phyloP scores from a whole-genome alignment of 2,888 invertebrate species.

The Cephus nigrinus region DNA sequence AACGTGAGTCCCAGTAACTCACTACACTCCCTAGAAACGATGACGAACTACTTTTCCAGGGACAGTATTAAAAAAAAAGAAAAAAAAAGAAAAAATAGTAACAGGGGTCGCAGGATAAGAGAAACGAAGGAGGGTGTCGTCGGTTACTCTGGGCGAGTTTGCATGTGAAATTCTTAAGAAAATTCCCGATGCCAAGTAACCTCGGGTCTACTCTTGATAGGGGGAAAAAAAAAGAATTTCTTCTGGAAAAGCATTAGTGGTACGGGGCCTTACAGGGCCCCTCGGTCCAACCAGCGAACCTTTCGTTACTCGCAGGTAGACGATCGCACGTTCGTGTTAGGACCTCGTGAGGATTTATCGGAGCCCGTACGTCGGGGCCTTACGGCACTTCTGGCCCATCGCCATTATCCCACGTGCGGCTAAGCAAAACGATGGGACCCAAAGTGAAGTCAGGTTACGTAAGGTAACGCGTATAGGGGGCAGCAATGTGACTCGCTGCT shows the following conservation, averaged over 20 bases:
- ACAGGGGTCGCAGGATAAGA: neutral
- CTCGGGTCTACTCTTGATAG: neutral
- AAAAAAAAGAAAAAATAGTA: neutral
- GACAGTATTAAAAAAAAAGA: neutral
- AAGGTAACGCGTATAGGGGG: neutral
- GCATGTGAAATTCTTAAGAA: neutral
- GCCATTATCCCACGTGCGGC: neutral
- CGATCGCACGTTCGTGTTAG: neutral
- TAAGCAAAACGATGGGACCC: neutral
- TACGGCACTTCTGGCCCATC: neutral
- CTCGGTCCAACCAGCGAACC: neutral
- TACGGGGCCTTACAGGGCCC: neutral
- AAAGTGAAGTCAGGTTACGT: neutral
- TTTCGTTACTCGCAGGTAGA: neutral
- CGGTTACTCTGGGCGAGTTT: neutral
- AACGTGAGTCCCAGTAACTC: neutral
- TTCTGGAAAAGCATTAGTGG: conserved; percentile 11
- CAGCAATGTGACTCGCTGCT: neutral
- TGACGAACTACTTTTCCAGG: neutral
- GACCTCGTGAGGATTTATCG: neutral
- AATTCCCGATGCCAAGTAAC: neutral
- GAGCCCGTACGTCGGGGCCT: neutral
- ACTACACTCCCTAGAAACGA: neutral
- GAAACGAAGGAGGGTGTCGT: neutral
- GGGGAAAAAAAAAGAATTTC: conserved; percentile 20